Base-by-base conservation (phyloP, 2,113 vertebrate species). In the Eclectus roratus region DNA sequence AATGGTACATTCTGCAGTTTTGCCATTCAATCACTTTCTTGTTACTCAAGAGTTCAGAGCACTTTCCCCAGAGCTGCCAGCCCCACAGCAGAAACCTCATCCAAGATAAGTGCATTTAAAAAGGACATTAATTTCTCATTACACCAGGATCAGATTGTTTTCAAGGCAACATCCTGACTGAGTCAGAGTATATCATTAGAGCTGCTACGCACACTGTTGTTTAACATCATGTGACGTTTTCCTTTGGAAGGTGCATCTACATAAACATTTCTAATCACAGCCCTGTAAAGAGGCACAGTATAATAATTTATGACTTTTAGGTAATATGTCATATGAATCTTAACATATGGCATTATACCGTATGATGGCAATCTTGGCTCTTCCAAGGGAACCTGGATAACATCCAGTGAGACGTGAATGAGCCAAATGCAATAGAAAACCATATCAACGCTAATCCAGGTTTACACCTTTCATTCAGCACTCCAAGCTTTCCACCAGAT, bases 311-410 rank as follows among this genome's bases (percentile, higher is more conserved):
- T 95, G 97, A 98, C 98, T 98, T 98, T 94, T 97, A 98, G 98
- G 98, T 98, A 98, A 96, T 97, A 98, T 96, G 96, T 98, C 98
- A 97, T 65, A 94, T 97, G 98, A 98, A 98, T 98, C 97, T 97
- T 97, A 98, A 97, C 98, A 98, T 98, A 98, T 98, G 98, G 97
- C 97, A 97, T 93, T 97, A 90, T 82, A 77, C 94, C 94, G 96
- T 96, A 97, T 94, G 98, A 98, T 97, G 96, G 97, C 97, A 98
- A 97, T 98, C 98, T 98, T 97, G 98, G 98, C 97, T 93, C 90
- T 98, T 97, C 94, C 66, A 85, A 88, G 86, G 93, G 93, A 97
- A 97, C 93, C 96, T 98, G 98, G 98, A 98, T 87, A 97, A 97
- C 96, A 97, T 98, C 98, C 98, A 98, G 97, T 66, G 96, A 97